Conservation (phyloP, 1,140 invertebrate genomes). For the Brachionus rubens region DNA sequence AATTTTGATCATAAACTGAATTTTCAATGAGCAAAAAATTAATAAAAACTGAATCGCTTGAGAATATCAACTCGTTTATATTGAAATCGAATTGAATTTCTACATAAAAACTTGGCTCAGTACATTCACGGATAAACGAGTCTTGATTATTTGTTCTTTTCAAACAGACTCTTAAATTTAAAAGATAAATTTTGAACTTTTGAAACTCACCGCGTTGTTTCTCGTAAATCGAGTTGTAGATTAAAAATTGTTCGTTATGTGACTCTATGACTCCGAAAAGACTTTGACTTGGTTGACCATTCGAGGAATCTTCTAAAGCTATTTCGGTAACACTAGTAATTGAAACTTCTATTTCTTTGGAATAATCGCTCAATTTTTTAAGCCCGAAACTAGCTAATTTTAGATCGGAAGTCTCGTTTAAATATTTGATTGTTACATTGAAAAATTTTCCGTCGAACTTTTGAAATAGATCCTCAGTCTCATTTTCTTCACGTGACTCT, state of each 20-base stretch:
- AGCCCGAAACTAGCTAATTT: neutral
- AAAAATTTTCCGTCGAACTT: neutral
- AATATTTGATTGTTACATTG: neutral
- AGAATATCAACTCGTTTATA: neutral
- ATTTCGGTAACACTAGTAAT: neutral
- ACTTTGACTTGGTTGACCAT: neutral
- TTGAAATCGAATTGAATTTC: neutral
- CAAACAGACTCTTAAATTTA: neutral
- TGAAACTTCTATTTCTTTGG: neutral
- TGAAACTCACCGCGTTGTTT: neutral
- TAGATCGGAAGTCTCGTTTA: neutral
- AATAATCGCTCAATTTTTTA: neutral
- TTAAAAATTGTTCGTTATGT: neutral
- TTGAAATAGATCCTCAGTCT: neutral
- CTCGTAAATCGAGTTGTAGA: neutral
- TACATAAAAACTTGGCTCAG: neutral
- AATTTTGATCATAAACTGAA: neutral
- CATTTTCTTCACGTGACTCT: neutral
- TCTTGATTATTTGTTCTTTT: neutral
- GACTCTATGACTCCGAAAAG: neutral
- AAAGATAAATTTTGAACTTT: constrained; percentile 6
- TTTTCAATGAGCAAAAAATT: neutral
- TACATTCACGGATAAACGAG: neutral
- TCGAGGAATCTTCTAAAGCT: neutral
- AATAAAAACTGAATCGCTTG: neutral